phyloP scores from a whole-genome alignment of 2,888 invertebrate species.

The Hedya salicella region DNA sequence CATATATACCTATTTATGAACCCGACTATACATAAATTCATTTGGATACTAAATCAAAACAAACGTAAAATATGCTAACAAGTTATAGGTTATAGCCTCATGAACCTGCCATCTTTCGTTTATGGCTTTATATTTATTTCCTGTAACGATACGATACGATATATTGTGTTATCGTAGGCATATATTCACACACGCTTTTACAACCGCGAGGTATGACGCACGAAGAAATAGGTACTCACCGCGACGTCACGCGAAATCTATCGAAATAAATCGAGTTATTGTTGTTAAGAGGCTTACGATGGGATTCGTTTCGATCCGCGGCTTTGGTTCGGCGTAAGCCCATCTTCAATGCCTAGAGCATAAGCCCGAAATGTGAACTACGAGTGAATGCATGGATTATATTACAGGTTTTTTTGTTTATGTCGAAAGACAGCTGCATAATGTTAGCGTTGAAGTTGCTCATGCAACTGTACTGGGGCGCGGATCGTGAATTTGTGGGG shows the following conservation, averaged over 20 bases:
- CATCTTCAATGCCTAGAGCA: slow-evolving; percentile 22
- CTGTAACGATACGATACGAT: neutral
- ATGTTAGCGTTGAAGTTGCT: neutral
- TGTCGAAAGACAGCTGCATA: neutral
- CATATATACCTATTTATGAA: too few relatives aligned
- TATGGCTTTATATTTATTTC: neutral
- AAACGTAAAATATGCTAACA: too few relatives aligned
- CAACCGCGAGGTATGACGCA: neutral
- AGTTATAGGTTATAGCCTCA: too few relatives aligned
- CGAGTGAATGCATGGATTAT: slow-evolving; percentile 1
- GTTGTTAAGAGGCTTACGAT: slow-evolving; percentile 38
- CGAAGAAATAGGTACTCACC: slow-evolving; percentile 8
- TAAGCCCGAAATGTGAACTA: slow-evolving; percentile 9
- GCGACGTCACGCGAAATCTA: slow-evolving; percentile 29
- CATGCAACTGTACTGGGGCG: too few relatives aligned
- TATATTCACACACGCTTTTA: slow-evolving; percentile 9
- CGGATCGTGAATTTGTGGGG: too few relatives aligned
- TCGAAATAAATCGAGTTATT: slow-evolving; percentile 40
- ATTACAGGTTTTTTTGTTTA: neutral
- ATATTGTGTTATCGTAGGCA: neutral
- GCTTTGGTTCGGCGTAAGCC: slow-evolving; percentile 26
- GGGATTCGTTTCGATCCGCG: slow-evolving; percentile 16
- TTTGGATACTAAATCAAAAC: too few relatives aligned
- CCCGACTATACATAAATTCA: too few relatives aligned
- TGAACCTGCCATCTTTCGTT: too few relatives aligned